Evolutionary conservation across 2,888 invertebrate genomes (phyloP), one percentile per base, ranked within the genome.

Genomic region (Polia nebulosa): DNA sequence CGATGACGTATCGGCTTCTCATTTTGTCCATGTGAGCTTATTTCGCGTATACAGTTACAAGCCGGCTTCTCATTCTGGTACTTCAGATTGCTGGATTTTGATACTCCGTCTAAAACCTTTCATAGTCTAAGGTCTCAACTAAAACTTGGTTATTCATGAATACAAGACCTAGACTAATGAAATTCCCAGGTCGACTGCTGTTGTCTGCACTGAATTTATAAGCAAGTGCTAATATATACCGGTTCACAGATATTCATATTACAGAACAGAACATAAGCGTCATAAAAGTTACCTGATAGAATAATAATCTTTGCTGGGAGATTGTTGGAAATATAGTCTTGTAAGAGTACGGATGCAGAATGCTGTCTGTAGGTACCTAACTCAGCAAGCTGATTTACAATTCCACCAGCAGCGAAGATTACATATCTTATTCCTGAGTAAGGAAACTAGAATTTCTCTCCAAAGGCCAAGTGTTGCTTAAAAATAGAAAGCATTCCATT

Each of bases 401-500:
- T 72, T 60, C 70, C 9, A 53, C 20, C 20, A 51, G 29, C 51
- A 39, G 17, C 36, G 6, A 22, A 59, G 49, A 62, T 59, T 63
- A 44, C 49, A 68, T 57, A 49, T 52, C 9, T 76, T 71, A 78
- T 52, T 56, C 45, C 55, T 47, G 45, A 47, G 20, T 29, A 36
- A 58, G 36, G 34, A 41, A 67, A 29, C 29, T 20, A 60, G 41
- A 60, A 52, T 58, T 45, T 56, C 41, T 58, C 27, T 58, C 17
- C 8, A 44, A 73, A 56, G 41, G 41, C 32, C 25, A 44, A 36
- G 15, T 59, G 57, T 64, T 68, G 41, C 57, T 58, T 47, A 25
- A 75, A 64, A 69, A 56, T 73, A 73, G 78, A 81, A 81, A 79
- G 81, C 49, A 29, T 60, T 61, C 78, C 27, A 69, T 80, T 80